Conservation (phyloP, 2,888 invertebrate genomes). For the Temnothorax rugatulus region DNA sequence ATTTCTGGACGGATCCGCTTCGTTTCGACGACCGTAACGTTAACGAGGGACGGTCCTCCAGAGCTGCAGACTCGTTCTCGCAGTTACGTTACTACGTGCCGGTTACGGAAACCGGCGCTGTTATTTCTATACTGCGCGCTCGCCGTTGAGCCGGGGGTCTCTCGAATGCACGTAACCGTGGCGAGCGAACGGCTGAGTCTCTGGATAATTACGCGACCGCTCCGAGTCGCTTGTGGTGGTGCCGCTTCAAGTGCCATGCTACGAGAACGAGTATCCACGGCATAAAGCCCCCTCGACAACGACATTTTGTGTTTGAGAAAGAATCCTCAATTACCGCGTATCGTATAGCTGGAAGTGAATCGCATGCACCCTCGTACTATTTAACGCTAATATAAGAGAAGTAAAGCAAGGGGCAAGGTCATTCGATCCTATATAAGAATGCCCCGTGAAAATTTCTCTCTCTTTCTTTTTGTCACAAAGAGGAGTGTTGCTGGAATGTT, state of each 20-base stretch:
- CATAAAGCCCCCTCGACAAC: constrained; percentile 12
- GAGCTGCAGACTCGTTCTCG: constrained; percentile 34
- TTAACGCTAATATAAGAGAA: constrained; percentile 28
- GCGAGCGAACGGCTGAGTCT: constrained; percentile 64
- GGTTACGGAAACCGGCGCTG: constrained; percentile 67
- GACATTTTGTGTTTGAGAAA: constrained; percentile 15
- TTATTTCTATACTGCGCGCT: constrained; percentile 64
- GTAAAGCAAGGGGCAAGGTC: too few relatives aligned
- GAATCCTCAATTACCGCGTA: constrained; percentile 27
- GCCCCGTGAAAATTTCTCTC: too few relatives aligned
- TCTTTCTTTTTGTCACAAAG: not conserved
- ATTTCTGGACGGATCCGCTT: constrained; percentile 23
- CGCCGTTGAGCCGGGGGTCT: constrained; percentile 30
- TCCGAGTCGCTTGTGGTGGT: constrained; percentile 4
- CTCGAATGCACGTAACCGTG: constrained; percentile 70
- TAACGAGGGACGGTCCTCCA: constrained; percentile 61
- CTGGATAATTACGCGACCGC: constrained; percentile 69
- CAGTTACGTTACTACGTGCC: constrained; percentile 58
- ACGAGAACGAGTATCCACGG: constrained; percentile 28
- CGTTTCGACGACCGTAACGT: constrained; percentile 47
- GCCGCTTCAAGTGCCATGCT: constrained; percentile 26
- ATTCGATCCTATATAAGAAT: not conserved
- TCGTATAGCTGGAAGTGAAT: not conserved
- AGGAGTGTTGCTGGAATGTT: not conserved
- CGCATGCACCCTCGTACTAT: not conserved